phyloP scores from a whole-genome alignment of 1,140 invertebrate species.

The Triops cancriformis region DNA sequence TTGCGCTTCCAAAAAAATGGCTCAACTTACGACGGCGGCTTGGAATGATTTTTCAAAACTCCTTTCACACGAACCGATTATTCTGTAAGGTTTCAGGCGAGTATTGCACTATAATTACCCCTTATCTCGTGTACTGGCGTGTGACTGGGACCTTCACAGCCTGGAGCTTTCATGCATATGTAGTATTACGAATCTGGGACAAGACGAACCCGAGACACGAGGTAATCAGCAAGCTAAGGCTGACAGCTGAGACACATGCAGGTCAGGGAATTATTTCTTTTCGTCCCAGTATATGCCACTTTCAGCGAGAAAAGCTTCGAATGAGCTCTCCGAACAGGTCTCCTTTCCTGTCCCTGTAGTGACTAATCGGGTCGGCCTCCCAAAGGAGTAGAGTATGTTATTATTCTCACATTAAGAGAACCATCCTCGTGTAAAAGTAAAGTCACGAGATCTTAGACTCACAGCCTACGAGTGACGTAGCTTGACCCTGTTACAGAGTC shows the following conservation, averaged over 20 bases:
- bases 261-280: neutral
- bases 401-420: too few species aligned
- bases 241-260: neutral
- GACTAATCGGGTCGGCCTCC: too few species aligned
- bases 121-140: neutral
- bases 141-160: neutral
- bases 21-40: neutral
- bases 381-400: too few species aligned
- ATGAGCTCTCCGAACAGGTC: too few species aligned
- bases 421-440: too few species aligned
- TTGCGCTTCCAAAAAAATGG: neutral
- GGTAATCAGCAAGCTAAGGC: neutral
- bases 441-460: too few species aligned
- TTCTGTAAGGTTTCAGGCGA: too few species aligned
- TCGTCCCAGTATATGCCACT: neutral
- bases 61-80: too few species aligned
- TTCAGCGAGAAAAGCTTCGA: too few species aligned
- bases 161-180: neutral
- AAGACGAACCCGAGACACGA: neutral
- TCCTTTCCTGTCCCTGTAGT: too few species aligned
- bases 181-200: slow-evolving; percentile 3
- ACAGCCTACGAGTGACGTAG: too few species aligned
- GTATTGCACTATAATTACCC: neutral
- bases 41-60: neutral
- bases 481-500: neutral